phyloP scores from a whole-genome alignment of 2,888 invertebrate species.

The Drosophila aldrichi region DNA sequence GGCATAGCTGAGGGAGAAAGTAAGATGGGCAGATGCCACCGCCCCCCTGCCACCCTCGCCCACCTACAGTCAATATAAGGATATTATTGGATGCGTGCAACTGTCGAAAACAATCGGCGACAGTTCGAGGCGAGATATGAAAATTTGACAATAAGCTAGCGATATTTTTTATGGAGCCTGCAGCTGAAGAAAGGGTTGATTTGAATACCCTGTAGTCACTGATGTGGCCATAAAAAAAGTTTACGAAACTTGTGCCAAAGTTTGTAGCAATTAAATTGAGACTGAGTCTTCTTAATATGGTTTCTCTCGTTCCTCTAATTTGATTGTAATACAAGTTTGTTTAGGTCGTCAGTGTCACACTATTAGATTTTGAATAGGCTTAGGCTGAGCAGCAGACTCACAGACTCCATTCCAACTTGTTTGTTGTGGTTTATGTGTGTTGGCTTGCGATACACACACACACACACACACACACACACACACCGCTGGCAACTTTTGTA shows the following conservation, averaged over 20 bases:
- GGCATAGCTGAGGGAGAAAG: background rate
- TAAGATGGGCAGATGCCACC: background rate
- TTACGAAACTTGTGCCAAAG: background rate
- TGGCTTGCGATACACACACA: conserved; percentile 28
- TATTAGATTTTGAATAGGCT: background rate
- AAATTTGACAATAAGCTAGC: conserved; percentile 51
- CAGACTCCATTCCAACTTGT: conserved; percentile 9
- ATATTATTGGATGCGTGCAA: conserved; percentile 32
- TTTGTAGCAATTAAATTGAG: background rate
- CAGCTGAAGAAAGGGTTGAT: background rate
- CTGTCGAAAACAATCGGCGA: conserved; percentile 63
- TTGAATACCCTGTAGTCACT: background rate
- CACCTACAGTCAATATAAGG: conserved; percentile 45
- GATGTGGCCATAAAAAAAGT: background rate
- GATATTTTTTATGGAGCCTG: conserved; percentile 3
- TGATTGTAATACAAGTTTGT: too few species aligned
- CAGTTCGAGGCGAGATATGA: conserved; percentile 50
- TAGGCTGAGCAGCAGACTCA: too few species aligned
- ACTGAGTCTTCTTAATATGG: background rate
- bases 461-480: background rate
- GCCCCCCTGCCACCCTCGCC: background rate
- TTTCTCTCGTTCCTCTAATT: background rate
- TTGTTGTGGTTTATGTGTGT: conserved; percentile 11
- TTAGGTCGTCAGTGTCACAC: background rate
- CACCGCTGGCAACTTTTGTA: conserved; percentile 30